phyloP scores from a whole-genome alignment of 2,113 vertebrate species.

The Mixornis gularis region DNA sequence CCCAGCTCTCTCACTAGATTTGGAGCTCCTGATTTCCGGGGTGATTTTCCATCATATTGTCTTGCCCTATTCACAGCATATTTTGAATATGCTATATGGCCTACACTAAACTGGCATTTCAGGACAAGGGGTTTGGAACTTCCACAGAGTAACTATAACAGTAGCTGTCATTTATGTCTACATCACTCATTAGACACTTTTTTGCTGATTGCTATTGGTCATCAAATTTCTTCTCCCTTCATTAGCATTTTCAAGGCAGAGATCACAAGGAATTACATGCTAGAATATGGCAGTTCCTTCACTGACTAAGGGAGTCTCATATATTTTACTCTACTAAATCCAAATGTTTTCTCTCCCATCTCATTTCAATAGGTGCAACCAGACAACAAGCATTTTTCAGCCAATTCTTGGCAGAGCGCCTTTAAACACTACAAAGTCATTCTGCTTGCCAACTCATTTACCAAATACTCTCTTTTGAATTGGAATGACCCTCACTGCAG shows the following conservation, averaged over 20 bases:
- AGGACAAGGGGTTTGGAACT: background rate
- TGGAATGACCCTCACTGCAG: background rate
- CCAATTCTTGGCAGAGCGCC: background rate
- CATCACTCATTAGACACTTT: background rate
- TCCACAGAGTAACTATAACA: background rate
- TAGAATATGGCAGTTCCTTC: background rate
- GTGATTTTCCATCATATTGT: background rate
- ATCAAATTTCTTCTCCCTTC: background rate
- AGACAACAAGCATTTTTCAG: background rate
- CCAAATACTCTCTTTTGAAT: conserved; percentile 6
- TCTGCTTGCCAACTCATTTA: background rate
- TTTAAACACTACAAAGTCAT: background rate
- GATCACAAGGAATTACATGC: background rate
- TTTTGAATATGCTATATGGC: background rate
- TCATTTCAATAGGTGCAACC: background rate
- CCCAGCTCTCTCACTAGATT: background rate
- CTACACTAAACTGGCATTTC: background rate
- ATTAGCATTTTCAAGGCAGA: background rate
- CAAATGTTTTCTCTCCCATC: background rate
- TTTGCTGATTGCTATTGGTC: background rate
- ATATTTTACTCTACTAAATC: background rate
- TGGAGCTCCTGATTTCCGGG: background rate
- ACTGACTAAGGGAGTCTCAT: background rate
- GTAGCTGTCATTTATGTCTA: background rate
- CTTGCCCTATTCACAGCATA: background rate